Base-by-base conservation (phyloP, 2,888 invertebrate species). In the Tridacna crocea region DNA sequence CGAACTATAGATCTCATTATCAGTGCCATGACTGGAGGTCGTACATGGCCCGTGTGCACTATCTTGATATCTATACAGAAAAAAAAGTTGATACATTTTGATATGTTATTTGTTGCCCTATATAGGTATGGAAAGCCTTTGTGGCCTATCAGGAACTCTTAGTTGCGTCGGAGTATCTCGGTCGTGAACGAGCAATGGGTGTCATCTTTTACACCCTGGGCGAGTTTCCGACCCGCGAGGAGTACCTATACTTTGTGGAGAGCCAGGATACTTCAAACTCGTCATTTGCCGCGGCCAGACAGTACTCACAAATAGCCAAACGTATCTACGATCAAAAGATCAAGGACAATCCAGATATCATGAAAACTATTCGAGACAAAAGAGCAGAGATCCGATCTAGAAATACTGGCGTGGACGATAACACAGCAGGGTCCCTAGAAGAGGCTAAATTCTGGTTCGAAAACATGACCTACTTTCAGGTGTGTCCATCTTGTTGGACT, bases 131-230 rank as follows among this genome's bases (percentile, higher is more conserved):
- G 93, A 88, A 91, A 83, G 87, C 87, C 15, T 85, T 93, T 51
- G 92, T 92, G 22, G 92, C 92, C 27, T 91, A 91, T 74, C 91
- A 91, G 68, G 91, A 92, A 84, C 89, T 92, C 12, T 87, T 92
- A n/a, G 90, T 90, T 12, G 88, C 91, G 26, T 91, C 91, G 58
- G 92, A 92, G 72, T 89, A 90, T 24, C 89, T 92, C 48, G 93
- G 93, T 22, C 79, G 92, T 26, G 92, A 92, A 81, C 76, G 92
- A 48, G 90, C 90, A 0, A 82, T 92, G 75, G 92, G 92, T 15
- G 90, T 90, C 24, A 89, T 91, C 1, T 92, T 90, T 82, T 92
- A 91, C 83, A 88, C 91, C 17, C 82, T 82, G 0, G 92, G 92
- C 12, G 83, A 89, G 48, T 93, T 93, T 81, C 82, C 85, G 2